These are phyloP conservation scores for Caenorhabditis sulstoni DNA, from an alignment of 2,888 invertebrate species.

Conservation along the genomic window DNA sequence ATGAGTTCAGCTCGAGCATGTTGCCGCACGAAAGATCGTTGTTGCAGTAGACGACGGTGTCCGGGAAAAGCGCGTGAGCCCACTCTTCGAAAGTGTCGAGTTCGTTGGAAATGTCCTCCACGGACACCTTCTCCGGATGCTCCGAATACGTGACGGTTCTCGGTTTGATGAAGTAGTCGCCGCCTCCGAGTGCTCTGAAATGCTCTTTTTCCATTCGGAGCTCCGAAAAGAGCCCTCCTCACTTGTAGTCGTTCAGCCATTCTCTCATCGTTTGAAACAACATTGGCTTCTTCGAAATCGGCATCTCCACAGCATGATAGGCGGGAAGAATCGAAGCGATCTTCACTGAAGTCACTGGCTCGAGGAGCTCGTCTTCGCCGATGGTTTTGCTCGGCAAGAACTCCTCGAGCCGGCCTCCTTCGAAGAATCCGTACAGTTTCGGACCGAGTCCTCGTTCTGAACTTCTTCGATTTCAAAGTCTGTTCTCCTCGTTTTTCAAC, in stretches of 20 bases:
- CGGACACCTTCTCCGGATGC: constrained; percentile 22
- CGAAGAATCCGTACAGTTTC: constrained; percentile 44
- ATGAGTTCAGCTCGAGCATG: constrained; percentile 25
- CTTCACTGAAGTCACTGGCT: constrained; percentile 18
- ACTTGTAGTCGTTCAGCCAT: constrained; percentile 39
- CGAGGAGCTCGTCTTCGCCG: constrained; percentile 7
- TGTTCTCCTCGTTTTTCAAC: background rate
- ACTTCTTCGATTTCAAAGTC: background rate
- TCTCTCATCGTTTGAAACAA: constrained; percentile 32
- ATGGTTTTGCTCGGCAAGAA: constrained; percentile 33
- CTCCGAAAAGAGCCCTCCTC: background rate
- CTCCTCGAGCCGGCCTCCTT: constrained; percentile 41
- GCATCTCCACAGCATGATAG: constrained; percentile 36
- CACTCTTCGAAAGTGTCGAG: constrained; percentile 30
- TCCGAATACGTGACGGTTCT: constrained; percentile 26
- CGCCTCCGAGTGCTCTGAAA: constrained; percentile 35
- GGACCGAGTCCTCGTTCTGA: constrained; percentile 40
- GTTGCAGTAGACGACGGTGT: constrained; percentile 35
- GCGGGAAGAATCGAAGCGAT: constrained; percentile 18
- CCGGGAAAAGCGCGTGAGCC: constrained; percentile 16
- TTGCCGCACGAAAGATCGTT: constrained; percentile 44
- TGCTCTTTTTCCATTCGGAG: background rate
- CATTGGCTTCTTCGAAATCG: constrained; percentile 17
- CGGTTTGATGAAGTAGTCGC: constrained; percentile 17
- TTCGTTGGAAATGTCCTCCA: constrained; percentile 29